These are phyloP conservation scores for Leptinotarsa undecemlineata DNA, from an alignment of 1,140 invertebrate genomes.

Conservation along the genomic window DNA sequence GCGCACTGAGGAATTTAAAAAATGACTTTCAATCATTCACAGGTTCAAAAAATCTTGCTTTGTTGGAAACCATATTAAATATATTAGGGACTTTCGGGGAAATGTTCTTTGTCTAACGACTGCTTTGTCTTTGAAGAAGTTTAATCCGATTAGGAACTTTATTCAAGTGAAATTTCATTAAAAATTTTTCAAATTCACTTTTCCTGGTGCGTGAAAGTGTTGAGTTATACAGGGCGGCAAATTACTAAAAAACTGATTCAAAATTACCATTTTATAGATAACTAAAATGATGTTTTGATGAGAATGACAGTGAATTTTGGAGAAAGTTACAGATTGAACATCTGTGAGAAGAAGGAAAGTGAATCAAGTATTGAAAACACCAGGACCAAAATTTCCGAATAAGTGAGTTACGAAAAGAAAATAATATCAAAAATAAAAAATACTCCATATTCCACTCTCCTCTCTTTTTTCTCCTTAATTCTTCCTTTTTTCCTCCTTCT, in stretches of 20 bases:
- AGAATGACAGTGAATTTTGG: too few species aligned
- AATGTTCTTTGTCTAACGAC: not conserved
- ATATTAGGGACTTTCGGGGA: not conserved
- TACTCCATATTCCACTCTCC: not conserved
- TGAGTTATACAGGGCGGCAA: not conserved
- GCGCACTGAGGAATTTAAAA: not conserved
- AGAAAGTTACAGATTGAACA: too few species aligned
- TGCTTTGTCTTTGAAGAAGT: constrained; percentile 5
- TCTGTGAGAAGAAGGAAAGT: too few species aligned
- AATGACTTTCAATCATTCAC: constrained; percentile 1
- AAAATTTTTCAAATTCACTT: not conserved
- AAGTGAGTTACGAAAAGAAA: too few species aligned
- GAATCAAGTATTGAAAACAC: too few species aligned
- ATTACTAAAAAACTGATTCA: too few species aligned
- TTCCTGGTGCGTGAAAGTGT: not conserved
- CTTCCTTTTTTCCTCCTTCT: not conserved
- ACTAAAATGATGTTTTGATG: too few species aligned
- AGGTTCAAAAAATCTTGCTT: not conserved
- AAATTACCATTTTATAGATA: too few species aligned
- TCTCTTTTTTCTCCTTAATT: not conserved
- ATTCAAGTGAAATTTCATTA: not conserved
- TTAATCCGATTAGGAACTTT: not conserved
- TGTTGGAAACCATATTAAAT: not conserved
- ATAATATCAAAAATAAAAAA: too few species aligned
- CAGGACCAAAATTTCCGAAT: too few species aligned